Percentiles rank a stretch among this genome's conserved stretches.
Evolutionary conservation across 2,797 vertebrate species (phyloP).

Genomic region (Falco columbarius): DNA sequence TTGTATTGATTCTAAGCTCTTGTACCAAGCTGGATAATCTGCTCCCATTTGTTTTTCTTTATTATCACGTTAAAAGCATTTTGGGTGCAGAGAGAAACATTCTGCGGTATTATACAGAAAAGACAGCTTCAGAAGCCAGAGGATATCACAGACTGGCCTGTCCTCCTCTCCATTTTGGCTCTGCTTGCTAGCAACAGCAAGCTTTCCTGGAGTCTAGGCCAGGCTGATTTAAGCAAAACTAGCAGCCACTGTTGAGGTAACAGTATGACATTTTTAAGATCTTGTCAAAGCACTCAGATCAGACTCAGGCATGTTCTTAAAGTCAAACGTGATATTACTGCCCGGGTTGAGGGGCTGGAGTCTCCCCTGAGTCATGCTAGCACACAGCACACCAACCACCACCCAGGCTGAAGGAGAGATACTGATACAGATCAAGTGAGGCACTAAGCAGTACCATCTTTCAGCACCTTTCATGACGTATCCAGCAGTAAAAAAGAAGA

Average conservation of each 20-base stretch:
- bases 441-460: neutral
- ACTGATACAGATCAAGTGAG: neutral
- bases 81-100: neutral
- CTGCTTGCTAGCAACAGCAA: neutral
- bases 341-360: neutral
- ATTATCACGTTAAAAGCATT: neutral
- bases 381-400: neutral
- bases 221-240: neutral
- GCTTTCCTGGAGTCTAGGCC: neutral
- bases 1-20: neutral
- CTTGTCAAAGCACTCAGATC: neutral
- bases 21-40: neutral
- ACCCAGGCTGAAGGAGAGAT: neutral
- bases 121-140: neutral
- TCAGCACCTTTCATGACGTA: neutral
- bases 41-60: neutral
- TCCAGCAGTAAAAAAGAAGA: neutral
- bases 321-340: neutral
- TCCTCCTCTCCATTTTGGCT: neutral
- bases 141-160: neutral
- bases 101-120: neutral
- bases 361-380: neutral
- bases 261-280: neutral
- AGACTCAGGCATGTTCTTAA: neutral
- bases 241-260: neutral